Conservation (phyloP, 2,113 vertebrate species). For the Rhynchomys soricoides region DNA sequence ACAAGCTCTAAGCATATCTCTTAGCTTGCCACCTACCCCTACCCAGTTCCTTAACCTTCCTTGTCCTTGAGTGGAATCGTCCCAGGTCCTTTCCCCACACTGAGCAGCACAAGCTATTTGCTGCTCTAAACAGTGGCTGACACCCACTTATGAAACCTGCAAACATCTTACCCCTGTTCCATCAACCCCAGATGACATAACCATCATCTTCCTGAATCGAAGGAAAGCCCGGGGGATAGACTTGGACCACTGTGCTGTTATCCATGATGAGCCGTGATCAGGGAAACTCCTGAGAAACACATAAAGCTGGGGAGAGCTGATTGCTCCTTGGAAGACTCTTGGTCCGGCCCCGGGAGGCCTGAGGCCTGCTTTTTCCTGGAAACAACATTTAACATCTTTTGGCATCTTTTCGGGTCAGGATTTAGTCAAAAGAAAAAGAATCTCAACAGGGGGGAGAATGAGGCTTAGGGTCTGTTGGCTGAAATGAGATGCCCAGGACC, state of each 20-base stretch:
- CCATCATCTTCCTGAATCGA: slow-evolving; percentile 59
- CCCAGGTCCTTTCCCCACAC: slow-evolving; percentile 50
- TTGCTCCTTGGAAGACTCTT: slow-evolving; percentile 70
- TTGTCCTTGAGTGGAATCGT: not conserved
- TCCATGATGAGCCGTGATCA: slow-evolving; percentile 46
- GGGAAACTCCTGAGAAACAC: slow-evolving; percentile 70
- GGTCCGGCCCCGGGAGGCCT: not conserved
- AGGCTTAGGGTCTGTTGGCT: not conserved
- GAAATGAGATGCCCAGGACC: not conserved
- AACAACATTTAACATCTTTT: slow-evolving; percentile 70
- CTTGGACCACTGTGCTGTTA: slow-evolving; percentile 5
- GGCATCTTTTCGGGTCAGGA: slow-evolving; percentile 55
- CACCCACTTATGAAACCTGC: slow-evolving; percentile 72
- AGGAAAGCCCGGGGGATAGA: slow-evolving; percentile 63
- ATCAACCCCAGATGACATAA: slow-evolving; percentile 79
- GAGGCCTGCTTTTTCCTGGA: slow-evolving; percentile 79
- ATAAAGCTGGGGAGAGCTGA: slow-evolving; percentile 48
- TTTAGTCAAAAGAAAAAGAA: not conserved
- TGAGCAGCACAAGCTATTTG: slow-evolving; percentile 68
- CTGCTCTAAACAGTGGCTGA: slow-evolving; percentile 82
- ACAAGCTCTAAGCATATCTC: not conserved
- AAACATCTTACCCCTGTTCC: slow-evolving; percentile 80
- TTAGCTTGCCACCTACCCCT: not conserved
- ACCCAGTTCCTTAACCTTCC: not conserved
- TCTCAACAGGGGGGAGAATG: not conserved